These are phyloP conservation scores for Podarcis siculus DNA, from an alignment of 2,797 vertebrate species.

Conservation along the genomic window DNA sequence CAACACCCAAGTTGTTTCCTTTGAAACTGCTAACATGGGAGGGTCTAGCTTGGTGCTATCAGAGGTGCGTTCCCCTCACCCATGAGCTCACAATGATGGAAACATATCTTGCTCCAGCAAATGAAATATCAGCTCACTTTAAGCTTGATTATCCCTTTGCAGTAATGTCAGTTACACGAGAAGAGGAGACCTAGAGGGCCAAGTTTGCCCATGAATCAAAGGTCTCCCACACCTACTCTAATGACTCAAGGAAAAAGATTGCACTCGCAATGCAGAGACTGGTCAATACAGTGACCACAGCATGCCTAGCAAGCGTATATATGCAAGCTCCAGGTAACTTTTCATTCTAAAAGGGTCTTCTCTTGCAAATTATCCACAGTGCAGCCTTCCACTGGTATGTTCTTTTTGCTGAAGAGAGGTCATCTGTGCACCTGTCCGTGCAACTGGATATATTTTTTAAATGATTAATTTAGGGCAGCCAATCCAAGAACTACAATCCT, in stretches of 20 bases:
- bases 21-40: too few relatives aligned
- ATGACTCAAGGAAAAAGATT: not conserved
- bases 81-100: too few relatives aligned
- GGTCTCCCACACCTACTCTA: not conserved
- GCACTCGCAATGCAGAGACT: not conserved
- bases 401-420: not conserved
- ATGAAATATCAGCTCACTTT: too few relatives aligned
- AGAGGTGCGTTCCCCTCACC: too few relatives aligned
- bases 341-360: not conserved
- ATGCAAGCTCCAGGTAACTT: not conserved
- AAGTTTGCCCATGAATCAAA: too few relatives aligned
- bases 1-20: too few relatives aligned
- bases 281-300: not conserved
- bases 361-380: not conserved
- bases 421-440: not conserved
- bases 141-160: too few relatives aligned
- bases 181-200: too few relatives aligned
- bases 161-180: too few relatives aligned
- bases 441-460: not conserved
- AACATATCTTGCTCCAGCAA: too few relatives aligned
- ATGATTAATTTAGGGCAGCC: not conserved
- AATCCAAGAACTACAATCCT: not conserved
- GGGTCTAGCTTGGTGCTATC: too few relatives aligned
- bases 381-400: too few relatives aligned
- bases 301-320: not conserved